Base-by-base conservation (phyloP, 2,113 vertebrate species). In the Synodontis membranacea region DNA sequence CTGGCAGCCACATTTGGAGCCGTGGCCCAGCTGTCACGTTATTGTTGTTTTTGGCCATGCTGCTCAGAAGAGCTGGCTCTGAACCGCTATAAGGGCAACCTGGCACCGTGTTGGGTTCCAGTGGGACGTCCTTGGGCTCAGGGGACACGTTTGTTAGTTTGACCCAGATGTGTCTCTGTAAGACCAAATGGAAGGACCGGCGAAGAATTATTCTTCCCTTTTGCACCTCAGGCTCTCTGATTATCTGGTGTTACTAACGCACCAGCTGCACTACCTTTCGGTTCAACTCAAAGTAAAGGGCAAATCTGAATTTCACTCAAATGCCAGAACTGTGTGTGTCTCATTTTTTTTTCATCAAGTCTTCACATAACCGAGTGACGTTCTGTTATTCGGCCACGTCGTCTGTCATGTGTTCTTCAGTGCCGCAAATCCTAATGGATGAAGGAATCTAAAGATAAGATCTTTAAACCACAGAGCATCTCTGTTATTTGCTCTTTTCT, bases 121-220 rank as follows among this genome's bases (percentile, higher is more conserved):
- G 46, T 28, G 70, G 62, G 80, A 86, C n/a, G 78, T 37, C 50
- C 31, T 56, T 39, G 31, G 62, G 8, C 88, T 74, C 76, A 34
- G 81, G 83, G 60, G 86, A 88, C 23, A 60, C 56, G 87, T 90
- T 85, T 76, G 48, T 90, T 86, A 89, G 78, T 42, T 8, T 31
- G 66, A 66, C 82, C 89, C 89, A 91, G 83, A 91, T 89, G 85
- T 88, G 86, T 78, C 68, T 64, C 54, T 0, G 34, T 83, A 72
- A 72, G 80, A 66, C 50, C 82, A 37, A 56, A 28, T 88, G 44
- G 52, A 25, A 64, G 79, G 48, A 72, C n/a, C 34, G 46, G 37
- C 37, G 34, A 84, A 28, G 21, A 80, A 28, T 37, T 66, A 5
- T 70, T 86, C 37, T n/a, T 74, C 28, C 31, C 4, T 31, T 68